These are phyloP conservation scores for Calameuta filiformis DNA, from an alignment of 2,888 invertebrate genomes.

Conservation along the genomic window DNA sequence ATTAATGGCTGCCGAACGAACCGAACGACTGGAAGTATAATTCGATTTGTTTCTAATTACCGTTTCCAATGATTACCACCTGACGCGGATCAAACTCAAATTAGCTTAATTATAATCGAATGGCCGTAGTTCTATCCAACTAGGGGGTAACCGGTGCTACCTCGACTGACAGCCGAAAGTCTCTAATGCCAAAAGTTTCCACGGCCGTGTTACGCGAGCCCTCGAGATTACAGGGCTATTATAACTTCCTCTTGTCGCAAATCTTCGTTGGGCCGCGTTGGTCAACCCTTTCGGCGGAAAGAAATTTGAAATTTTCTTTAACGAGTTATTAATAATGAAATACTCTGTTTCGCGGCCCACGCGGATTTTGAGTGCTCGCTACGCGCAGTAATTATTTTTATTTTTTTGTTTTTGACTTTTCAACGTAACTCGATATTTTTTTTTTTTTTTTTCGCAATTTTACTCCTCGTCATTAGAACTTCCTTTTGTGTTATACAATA, in stretches of 20 bases:
- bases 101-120: slow-evolving; percentile 60
- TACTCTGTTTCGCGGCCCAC: not conserved
- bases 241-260: not conserved
- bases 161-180: slow-evolving; percentile 24
- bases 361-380: not conserved
- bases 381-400: not conserved
- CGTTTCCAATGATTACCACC: slow-evolving; percentile 56
- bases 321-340: not conserved
- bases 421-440: not conserved
- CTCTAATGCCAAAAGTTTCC: slow-evolving; percentile 29
- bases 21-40: slow-evolving; percentile 17
- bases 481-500: not conserved
- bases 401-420: not conserved
- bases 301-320: not conserved
- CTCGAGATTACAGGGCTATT: not conserved
- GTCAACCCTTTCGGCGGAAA: not conserved
- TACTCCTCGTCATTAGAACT: not conserved
- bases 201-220: not conserved
- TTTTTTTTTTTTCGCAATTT: not conserved
- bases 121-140: slow-evolving; percentile 26
- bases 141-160: not conserved
- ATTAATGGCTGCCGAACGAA: not conserved
- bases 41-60: slow-evolving; percentile 57
- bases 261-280: not conserved
- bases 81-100: slow-evolving; percentile 60